phyloP scores from a whole-genome alignment of 1,140 invertebrate genomes.

The Drosophila burlai region DNA sequence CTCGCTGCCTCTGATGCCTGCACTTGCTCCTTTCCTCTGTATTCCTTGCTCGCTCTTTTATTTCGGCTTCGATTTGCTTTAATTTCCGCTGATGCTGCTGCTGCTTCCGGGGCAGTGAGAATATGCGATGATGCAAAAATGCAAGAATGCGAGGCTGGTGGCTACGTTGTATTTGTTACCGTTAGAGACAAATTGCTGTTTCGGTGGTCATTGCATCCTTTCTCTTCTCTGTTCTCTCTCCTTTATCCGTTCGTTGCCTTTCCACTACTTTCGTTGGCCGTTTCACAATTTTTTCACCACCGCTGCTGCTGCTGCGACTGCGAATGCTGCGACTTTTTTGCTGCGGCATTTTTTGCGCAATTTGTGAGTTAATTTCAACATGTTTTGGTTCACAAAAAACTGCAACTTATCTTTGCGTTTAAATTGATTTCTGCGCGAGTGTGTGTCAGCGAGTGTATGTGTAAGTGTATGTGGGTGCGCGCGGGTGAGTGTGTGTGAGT shows the following conservation, averaged over 20 bases:
- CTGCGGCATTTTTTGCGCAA: constrained; percentile 79
- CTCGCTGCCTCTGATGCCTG: constrained; percentile 1
- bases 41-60: constrained; percentile 15
- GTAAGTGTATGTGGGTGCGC: constrained; percentile 21
- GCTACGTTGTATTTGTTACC: constrained; percentile 35
- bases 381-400: constrained; percentile 36
- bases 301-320: constrained; percentile 24
- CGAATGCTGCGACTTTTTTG: constrained; percentile 31
- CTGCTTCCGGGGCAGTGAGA: constrained; percentile 53
- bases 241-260: constrained; percentile 33
- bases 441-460: constrained; percentile 41
- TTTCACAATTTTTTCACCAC: constrained; percentile 69
- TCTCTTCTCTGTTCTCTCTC: constrained; percentile 31
- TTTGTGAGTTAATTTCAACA: constrained; percentile 70
- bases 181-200: constrained; percentile 71
- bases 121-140: constrained; percentile 32
- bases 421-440: constrained; percentile 80
- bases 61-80: constrained; percentile 68
- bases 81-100: constrained; percentile 70
- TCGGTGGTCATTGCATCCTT: constrained; percentile 78
- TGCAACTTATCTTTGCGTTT: constrained; percentile 35
- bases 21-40: constrained; percentile 11
- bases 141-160: constrained; percentile 30
- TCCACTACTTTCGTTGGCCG: constrained; percentile 55
- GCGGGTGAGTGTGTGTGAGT: constrained; percentile 34